A percentile compares a stretch with the other conserved stretches of the same genome.
These are phyloP conservation scores for Neria commutata DNA, from an alignment of 2,888 invertebrate species.

Conservation along the genomic window DNA sequence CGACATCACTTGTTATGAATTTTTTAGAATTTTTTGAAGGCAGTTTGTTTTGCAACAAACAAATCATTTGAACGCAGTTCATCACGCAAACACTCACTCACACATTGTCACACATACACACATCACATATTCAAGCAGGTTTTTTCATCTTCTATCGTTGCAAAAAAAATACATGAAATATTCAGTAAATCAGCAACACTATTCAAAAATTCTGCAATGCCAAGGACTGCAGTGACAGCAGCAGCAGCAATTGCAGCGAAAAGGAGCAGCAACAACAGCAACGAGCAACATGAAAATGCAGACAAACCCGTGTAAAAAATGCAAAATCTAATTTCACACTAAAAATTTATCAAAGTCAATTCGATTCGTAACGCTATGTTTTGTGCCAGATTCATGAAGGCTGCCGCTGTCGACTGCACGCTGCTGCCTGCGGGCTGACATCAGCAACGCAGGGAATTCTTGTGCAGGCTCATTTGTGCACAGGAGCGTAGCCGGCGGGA, in stretches of 20 bases:
- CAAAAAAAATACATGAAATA: too few relatives aligned
- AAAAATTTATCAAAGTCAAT: slow-evolving; percentile 36
- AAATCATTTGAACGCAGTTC: neutral
- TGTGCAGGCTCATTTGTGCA: neutral
- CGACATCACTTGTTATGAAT: neutral
- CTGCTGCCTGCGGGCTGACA: neutral
- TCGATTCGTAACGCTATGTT: slow-evolving; percentile 31
- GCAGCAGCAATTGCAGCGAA: neutral
- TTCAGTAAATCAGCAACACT: slow-evolving; percentile 2
- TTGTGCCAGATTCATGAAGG: neutral
- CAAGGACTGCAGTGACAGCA: neutral
- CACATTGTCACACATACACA: neutral
- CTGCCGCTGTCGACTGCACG: neutral
- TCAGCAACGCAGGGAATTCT: neutral
- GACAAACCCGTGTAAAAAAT: slow-evolving; percentile 28
- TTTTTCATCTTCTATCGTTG: too few relatives aligned
- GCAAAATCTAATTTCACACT: slow-evolving; percentile 35
- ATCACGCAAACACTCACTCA: neutral
- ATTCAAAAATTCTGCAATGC: neutral
- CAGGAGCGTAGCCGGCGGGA: too few relatives aligned
- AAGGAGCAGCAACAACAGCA: neutral
- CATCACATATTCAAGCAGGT: too few relatives aligned
- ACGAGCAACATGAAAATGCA: too few relatives aligned
- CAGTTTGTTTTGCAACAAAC: neutral
- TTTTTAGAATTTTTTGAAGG: neutral